These are phyloP conservation scores for Phataginus tetradactyla DNA, from an alignment of 2,797 vertebrate species.

Conservation along the genomic window DNA sequence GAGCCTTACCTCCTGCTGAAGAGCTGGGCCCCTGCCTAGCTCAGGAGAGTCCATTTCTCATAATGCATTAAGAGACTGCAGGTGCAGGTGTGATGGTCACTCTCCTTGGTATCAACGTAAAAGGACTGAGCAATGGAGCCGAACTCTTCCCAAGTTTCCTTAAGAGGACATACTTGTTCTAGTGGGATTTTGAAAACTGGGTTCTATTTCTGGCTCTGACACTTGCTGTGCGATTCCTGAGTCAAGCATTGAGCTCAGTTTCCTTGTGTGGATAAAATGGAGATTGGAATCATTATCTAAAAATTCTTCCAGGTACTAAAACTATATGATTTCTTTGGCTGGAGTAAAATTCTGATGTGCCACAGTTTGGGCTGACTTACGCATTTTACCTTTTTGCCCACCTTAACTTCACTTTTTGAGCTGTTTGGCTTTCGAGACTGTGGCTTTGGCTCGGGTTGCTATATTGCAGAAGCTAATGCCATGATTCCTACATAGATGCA, in stretches of 20 bases:
- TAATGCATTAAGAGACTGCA: neutral
- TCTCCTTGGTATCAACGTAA: neutral
- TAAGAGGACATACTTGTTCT: neutral
- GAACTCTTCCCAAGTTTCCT: neutral
- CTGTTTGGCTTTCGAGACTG: neutral
- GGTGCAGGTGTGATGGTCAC: neutral
- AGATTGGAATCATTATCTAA: neutral
- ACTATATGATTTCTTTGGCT: neutral
- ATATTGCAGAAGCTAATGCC: neutral
- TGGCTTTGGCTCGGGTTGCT: neutral
- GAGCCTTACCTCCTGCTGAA: neutral
- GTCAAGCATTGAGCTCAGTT: neutral
- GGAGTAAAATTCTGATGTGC: neutral
- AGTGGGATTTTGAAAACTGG: neutral
- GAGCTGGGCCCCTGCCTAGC: neutral
- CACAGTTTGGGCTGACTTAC: conserved; percentile 1
- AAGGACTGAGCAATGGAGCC: neutral
- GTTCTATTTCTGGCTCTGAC: neutral
- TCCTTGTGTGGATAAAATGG: neutral
- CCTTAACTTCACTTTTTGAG: conserved; percentile 20
- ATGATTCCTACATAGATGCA: neutral
- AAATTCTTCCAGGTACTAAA: neutral
- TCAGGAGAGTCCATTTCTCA: neutral
- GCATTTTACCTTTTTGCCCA: neutral
- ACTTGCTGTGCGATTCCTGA: neutral